A percentile compares a stretch with the other conserved stretches of the same genome.
Evolutionary conservation across 2,113 vertebrate genomes (phyloP).

Genomic region (Calonectris borealis): DNA sequence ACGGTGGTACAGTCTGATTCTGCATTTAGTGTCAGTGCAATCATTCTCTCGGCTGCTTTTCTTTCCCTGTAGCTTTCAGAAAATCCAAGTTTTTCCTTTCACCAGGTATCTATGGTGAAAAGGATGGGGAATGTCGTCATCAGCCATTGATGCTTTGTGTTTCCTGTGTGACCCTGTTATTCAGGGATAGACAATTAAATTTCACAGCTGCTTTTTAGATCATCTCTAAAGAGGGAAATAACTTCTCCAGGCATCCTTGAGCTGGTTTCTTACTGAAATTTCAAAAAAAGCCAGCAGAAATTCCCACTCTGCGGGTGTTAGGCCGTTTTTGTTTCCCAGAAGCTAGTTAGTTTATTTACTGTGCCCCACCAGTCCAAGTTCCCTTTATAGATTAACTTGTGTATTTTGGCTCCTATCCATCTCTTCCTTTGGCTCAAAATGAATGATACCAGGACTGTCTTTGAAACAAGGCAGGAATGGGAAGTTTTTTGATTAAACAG

Average conservation of each 20-base stretch:
- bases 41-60: not conserved
- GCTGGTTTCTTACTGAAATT: not conserved
- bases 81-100: not conserved
- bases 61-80: not conserved
- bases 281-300: not conserved
- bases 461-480: conserved; percentile 81
- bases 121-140: not conserved
- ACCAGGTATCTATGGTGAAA: not conserved
- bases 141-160: not conserved
- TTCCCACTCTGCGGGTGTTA: not conserved
- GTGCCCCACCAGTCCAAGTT: not conserved
- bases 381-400: conserved; percentile 38
- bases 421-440: conserved; percentile 71
- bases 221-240: not conserved
- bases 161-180: not conserved
- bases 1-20: rapidly evolving
- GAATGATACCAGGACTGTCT: conserved; percentile 76
- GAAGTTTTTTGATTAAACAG: conserved; percentile 70
- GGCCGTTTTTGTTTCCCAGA: conserved; percentile 11
- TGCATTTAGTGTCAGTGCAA: rapidly evolving
- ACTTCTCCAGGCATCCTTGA: not conserved
- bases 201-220: not conserved
- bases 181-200: not conserved
- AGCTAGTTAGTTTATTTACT: conserved; percentile 7
- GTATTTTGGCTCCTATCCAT: conserved; percentile 76